Percentiles rank a stretch among this genome's conserved stretches.
These are phyloP conservation scores for Xestoiulus laeticollis DNA, from an alignment of 2,888 invertebrate genomes.

Conservation along the genomic window DNA sequence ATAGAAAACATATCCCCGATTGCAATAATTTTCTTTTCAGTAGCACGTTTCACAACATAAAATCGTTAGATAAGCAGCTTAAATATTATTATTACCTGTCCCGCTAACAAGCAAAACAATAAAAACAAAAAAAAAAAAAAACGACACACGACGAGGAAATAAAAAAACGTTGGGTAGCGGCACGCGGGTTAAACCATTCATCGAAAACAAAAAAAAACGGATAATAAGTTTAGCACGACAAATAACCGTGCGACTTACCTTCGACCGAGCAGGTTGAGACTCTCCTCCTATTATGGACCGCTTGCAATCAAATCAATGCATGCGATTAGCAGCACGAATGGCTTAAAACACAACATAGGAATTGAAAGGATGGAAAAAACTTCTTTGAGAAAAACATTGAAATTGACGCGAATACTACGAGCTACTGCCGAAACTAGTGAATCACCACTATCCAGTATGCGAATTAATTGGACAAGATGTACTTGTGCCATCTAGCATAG, in stretches of 20 bases:
- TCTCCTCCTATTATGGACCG: conserved; percentile 55
- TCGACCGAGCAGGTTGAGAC: conserved; percentile 55
- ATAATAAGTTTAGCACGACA: not conserved
- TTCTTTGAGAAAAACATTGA: not conserved
- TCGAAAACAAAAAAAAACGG: not conserved
- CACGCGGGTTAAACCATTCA: not conserved
- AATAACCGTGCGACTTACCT: conserved; percentile 52
- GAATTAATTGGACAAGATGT: not conserved
- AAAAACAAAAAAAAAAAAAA: too few species aligned
- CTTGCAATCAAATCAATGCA: conserved; percentile 54
- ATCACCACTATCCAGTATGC: not conserved
- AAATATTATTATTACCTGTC: not conserved
- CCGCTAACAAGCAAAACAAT: not conserved
- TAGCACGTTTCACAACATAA: too few species aligned
- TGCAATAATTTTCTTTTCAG: too few species aligned
- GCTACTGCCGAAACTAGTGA: not conserved
- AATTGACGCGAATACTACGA: not conserved
- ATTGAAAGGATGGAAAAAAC: not conserved
- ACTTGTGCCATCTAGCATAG: not conserved
- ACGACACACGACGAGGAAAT: not conserved
- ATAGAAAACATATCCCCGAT: too few species aligned
- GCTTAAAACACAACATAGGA: conserved; percentile 48
- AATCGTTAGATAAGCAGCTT: too few species aligned
- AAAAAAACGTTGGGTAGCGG: not conserved
- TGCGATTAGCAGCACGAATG: conserved; percentile 49